phyloP scores from a whole-genome alignment of 2,888 invertebrate species.

The Cremastobaeus sp. region DNA sequence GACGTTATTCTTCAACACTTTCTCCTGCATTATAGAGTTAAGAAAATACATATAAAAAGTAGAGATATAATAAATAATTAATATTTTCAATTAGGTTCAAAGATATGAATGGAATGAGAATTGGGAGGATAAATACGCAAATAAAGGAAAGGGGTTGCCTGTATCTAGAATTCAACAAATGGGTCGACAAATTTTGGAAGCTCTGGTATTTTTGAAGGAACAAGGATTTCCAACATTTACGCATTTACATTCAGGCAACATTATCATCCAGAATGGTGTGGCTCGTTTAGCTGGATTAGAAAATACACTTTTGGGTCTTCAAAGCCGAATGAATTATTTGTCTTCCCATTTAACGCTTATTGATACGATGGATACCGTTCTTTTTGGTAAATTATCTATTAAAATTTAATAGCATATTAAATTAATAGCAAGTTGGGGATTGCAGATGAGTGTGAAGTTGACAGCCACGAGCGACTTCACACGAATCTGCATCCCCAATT shows the following conservation, averaged over 20 bases:
- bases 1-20: too few relatives aligned
- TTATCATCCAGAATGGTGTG: conserved; percentile 94
- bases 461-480: too few relatives aligned
- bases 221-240: conserved; percentile 92
- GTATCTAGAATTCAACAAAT: conserved; percentile 90
- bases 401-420: too few relatives aligned
- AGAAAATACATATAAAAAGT: too few relatives aligned
- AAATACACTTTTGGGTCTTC: conserved; percentile 89
- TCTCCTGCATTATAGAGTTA: too few relatives aligned
- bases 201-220: conserved; percentile 89
- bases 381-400: conserved; percentile 84
- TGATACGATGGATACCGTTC: conserved; percentile 83
- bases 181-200: conserved; percentile 92
- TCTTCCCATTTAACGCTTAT: conserved; percentile 79
- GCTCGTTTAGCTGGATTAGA: conserved; percentile 93
- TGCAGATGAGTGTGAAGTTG: too few relatives aligned
- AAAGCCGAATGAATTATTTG: conserved; percentile 82
- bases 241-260: conserved; percentile 93
- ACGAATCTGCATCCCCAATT: too few relatives aligned
- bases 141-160: conserved; percentile 84
- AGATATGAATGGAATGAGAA: conserved; percentile 88
- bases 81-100: conserved; percentile 75
- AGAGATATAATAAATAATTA: too few relatives aligned
- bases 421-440: too few relatives aligned
- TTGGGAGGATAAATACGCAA: conserved; percentile 87